phyloP scores from a whole-genome alignment of 2,888 invertebrate species.

The Pristionchus fissidentatus region DNA sequence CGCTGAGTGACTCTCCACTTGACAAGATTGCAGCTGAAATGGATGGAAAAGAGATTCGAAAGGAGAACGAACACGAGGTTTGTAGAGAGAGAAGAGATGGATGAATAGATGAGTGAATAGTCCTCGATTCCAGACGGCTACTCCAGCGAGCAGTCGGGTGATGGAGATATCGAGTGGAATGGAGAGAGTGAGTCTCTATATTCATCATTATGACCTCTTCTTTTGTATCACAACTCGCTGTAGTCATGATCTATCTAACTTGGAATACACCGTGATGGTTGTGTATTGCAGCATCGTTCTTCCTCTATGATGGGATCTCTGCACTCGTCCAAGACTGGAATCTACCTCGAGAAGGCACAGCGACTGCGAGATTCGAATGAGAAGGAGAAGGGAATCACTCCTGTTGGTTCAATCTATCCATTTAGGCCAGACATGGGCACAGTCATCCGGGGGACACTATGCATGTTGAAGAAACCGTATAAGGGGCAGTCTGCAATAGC shows the following conservation, averaged over 20 bases:
- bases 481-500: too few species aligned
- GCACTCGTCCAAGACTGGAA: slow-evolving; percentile 35
- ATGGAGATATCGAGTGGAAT: slow-evolving; percentile 38
- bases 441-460: too few species aligned
- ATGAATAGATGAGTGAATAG: neutral
- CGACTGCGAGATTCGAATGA: neutral
- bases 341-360: slow-evolving; percentile 39
- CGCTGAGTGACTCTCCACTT: neutral
- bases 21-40: slow-evolving; percentile 46
- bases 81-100: neutral
- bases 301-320: neutral
- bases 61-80: neutral
- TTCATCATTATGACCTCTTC: neutral
- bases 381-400: too few species aligned
- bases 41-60: slow-evolving; percentile 9
- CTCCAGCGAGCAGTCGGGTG: slow-evolving; percentile 13
- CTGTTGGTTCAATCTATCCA: too few species aligned
- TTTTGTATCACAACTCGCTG: too few species aligned
- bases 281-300: slow-evolving; percentile 22
- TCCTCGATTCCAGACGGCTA: slow-evolving; percentile 13
- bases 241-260: neutral
- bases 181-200: slow-evolving; percentile 22
- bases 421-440: too few species aligned
- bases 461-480: too few species aligned
- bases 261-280: neutral